Evolutionary conservation across 2,888 invertebrate species (phyloP).

Genomic region (Pycnomerus fuliginosus): DNA sequence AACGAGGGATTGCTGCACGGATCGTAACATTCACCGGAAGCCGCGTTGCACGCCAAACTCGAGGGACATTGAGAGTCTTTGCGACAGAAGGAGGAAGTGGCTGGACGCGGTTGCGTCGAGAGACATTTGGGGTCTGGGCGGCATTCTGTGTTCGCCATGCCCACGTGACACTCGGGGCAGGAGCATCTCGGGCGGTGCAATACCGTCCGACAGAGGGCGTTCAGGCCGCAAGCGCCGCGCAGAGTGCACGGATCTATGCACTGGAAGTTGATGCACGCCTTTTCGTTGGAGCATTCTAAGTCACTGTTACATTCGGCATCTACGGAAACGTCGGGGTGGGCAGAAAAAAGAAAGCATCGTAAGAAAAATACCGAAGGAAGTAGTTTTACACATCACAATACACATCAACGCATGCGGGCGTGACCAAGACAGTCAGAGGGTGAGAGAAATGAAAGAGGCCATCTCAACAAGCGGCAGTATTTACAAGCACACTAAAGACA

Average conservation of each 20-base stretch:
- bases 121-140: constrained; percentile 78
- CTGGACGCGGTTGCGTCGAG: constrained; percentile 60
- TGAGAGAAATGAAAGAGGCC: constrained; percentile 54
- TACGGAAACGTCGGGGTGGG: constrained; percentile 39
- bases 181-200: constrained; percentile 84
- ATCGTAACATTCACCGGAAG: constrained; percentile 73
- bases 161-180: constrained; percentile 85
- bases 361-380: too few relatives aligned
- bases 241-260: constrained; percentile 89
- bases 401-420: constrained; percentile 64
- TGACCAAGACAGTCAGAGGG: constrained; percentile 54
- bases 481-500: constrained; percentile 53
- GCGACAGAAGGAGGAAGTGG: constrained; percentile 62
- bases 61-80: constrained; percentile 72
- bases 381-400: constrained; percentile 51
- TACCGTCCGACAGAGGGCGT: constrained; percentile 83
- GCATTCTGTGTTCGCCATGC: constrained; percentile 78
- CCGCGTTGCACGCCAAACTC: constrained; percentile 70
- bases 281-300: constrained; percentile 88
- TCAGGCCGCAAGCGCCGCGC: constrained; percentile 84
- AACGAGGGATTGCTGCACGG: constrained; percentile 71
- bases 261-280: constrained; percentile 87
- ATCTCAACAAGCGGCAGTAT: constrained; percentile 60
- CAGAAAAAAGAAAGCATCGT: too few relatives aligned
- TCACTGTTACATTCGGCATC: constrained; percentile 80